Conservation (phyloP, 2,113 vertebrate genomes). For the Apteryx owenii region DNA sequence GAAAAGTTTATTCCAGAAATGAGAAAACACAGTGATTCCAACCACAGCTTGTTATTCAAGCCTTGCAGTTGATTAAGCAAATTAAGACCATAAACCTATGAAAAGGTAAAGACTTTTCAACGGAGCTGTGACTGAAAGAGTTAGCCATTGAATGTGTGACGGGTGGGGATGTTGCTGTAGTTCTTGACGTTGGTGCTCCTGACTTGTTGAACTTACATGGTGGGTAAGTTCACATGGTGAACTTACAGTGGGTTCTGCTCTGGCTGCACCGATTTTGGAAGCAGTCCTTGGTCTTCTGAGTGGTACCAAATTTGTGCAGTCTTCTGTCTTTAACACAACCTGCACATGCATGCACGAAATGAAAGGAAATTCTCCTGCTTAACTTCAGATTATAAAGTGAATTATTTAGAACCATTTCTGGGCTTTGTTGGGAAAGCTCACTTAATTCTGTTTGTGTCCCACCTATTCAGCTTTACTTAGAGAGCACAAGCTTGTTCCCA, state of each 20-base stretch:
- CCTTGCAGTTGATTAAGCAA: background rate
- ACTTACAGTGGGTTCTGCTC: background rate
- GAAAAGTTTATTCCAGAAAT: background rate
- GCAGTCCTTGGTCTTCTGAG: background rate
- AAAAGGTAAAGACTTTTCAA: background rate
- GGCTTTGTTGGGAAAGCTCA: background rate
- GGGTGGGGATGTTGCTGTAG: background rate
- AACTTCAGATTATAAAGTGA: background rate
- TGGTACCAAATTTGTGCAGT: background rate
- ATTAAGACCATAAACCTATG: background rate
- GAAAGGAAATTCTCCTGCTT: background rate
- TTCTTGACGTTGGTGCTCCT: background rate
- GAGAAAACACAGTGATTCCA: background rate
- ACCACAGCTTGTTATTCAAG: background rate
- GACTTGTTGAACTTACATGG: background rate
- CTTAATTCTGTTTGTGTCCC: background rate
- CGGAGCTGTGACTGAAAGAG: rapidly evolving
- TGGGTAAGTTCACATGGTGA: background rate
- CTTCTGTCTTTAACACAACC: background rate
- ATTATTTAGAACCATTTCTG: background rate
- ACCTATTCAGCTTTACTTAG: background rate
- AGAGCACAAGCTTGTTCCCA: background rate
- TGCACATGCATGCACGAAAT: background rate
- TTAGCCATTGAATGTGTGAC: background rate
- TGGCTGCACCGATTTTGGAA: rapidly evolving